A percentile compares a stretch with the other conserved stretches of the same genome.
phyloP scores from a whole-genome alignment of 2,797 vertebrate genomes.

The Spheniscus humboldti region DNA sequence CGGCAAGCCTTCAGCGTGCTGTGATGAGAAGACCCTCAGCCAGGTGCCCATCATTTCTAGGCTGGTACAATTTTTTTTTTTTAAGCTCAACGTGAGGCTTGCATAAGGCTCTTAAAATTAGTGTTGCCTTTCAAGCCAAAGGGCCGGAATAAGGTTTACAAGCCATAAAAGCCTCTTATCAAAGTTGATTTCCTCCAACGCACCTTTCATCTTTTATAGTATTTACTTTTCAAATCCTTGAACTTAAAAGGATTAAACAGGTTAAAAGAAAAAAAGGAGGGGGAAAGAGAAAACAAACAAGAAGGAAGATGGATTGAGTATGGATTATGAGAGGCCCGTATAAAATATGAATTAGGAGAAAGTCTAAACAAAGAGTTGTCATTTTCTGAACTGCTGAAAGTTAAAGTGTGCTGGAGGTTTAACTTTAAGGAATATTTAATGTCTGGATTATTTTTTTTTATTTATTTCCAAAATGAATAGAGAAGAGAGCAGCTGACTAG shows the following conservation, averaged over 20 bases:
- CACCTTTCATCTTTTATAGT: constrained; percentile 78
- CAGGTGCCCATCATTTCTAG: background rate
- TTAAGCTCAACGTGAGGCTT: background rate
- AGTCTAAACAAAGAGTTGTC: constrained; percentile 27
- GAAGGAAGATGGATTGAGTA: constrained; percentile 53
- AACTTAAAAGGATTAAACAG: constrained; percentile 73
- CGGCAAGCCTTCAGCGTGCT: background rate
- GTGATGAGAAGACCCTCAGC: background rate
- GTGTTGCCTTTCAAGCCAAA: constrained; percentile 63
- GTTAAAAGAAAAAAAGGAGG: constrained; percentile 13
- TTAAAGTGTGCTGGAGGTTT: background rate
- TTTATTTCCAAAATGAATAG: background rate
- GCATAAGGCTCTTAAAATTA: constrained; percentile 66
- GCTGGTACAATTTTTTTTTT: background rate
- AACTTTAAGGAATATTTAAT: background rate
- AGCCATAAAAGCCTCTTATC: constrained; percentile 74
- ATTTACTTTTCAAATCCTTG: constrained; percentile 77
- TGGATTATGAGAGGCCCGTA: constrained; percentile 23
- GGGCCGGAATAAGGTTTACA: constrained; percentile 70
- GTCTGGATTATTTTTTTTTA: background rate
- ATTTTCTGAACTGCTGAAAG: background rate
- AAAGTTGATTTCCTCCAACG: constrained; percentile 69
- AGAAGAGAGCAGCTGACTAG: background rate
- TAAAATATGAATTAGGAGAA: constrained; percentile 54
- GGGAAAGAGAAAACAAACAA: constrained; percentile 30